phyloP scores from a whole-genome alignment of 2,113 vertebrate species.

The Prunella fulvescens region DNA sequence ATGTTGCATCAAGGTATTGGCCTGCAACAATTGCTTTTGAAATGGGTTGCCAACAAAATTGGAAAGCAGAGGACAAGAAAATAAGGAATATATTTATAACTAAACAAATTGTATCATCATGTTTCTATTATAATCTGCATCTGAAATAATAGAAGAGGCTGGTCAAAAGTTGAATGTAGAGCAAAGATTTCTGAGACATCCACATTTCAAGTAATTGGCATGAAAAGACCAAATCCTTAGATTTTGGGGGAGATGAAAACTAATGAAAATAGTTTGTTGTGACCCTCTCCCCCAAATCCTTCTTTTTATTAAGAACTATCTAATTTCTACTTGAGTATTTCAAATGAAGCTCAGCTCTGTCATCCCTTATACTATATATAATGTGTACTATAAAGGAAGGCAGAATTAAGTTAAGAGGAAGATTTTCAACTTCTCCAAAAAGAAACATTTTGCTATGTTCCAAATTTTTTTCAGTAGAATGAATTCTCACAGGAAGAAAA shows the following conservation, averaged over 20 bases:
- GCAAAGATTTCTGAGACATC: background rate
- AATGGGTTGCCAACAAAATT: background rate
- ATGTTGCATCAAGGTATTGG: constrained; percentile 46
- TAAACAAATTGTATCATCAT: background rate
- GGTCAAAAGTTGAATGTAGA: background rate
- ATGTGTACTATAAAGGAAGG: background rate
- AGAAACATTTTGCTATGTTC: background rate
- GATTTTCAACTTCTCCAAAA: background rate
- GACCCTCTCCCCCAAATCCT: background rate
- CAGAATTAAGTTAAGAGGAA: constrained; percentile 5
- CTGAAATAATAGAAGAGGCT: background rate
- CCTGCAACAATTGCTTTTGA: background rate
- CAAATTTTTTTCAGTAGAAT: background rate
- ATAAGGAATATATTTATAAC: background rate
- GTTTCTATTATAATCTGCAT: background rate
- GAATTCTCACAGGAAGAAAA: background rate
- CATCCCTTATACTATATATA: background rate
- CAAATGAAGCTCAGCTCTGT: background rate
- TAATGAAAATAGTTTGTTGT: background rate
- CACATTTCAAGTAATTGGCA: background rate
- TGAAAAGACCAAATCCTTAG: background rate
- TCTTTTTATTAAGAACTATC: background rate
- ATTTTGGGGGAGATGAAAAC: background rate
- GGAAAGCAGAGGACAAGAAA: background rate
- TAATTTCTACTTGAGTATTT: constrained; percentile 33